phyloP scores from a whole-genome alignment of 2,797 vertebrate genomes.

The Lycodopsis pacificus region DNA sequence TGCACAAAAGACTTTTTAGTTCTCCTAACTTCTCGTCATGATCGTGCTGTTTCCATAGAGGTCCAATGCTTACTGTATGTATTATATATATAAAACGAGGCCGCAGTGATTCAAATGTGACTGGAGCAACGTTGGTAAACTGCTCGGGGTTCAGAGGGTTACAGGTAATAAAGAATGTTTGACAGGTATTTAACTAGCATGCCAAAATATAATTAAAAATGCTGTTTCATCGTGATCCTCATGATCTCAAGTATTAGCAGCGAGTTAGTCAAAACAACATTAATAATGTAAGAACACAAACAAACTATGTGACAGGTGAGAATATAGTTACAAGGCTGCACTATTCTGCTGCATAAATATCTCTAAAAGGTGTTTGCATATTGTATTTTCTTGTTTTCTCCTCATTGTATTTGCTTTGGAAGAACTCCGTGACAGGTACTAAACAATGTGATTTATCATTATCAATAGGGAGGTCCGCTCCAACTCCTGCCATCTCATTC shows the following conservation, averaged over 20 bases:
- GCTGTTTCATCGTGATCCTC: background rate
- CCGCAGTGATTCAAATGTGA: background rate
- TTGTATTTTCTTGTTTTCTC: slow-evolving; percentile 2
- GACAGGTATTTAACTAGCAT: background rate
- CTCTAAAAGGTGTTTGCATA: slow-evolving; percentile 8
- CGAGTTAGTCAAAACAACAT: background rate
- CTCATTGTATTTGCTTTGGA: slow-evolving; percentile 3
- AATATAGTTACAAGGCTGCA: background rate
- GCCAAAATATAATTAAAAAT: background rate
- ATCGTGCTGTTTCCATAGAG: background rate
- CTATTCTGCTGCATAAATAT: slow-evolving; percentile 8
- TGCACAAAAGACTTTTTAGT: background rate
- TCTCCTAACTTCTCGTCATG: background rate
- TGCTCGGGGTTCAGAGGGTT: background rate
- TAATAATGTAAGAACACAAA: background rate
- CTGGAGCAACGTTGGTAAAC: background rate
- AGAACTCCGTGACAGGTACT: slow-evolving; percentile 14
- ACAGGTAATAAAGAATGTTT: background rate
- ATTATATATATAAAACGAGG: background rate
- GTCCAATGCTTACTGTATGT: background rate
- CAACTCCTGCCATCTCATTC: slow-evolving; percentile 29
- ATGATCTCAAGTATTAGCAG: background rate
- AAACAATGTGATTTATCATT: slow-evolving; percentile 39
- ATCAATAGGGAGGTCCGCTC: slow-evolving; percentile 30
- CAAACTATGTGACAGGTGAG: background rate